A percentile compares a stretch with the other conserved stretches of the same genome.
Evolutionary conservation across 2,888 invertebrate species (phyloP).

Genomic region (Netelia fuscicornis): DNA sequence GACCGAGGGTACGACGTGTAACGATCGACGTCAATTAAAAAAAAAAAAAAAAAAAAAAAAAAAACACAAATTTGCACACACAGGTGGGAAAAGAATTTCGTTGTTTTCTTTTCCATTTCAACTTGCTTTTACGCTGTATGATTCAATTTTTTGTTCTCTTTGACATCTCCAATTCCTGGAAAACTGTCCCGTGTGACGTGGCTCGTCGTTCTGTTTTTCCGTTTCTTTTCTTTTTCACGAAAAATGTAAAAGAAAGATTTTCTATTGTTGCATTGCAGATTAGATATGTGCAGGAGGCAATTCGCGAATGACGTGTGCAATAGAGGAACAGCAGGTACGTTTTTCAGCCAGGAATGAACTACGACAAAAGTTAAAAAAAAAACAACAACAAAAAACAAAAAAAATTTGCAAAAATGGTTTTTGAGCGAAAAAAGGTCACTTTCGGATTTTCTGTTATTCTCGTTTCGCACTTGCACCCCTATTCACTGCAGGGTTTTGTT

Average conservation of each 20-base stretch:
- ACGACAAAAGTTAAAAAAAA: constrained; percentile 68
- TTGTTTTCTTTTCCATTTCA: too few relatives aligned
- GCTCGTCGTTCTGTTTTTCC: constrained; percentile 23
- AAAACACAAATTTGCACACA: neutral
- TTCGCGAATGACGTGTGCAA: constrained; percentile 98
- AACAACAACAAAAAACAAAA: constrained; percentile 59
- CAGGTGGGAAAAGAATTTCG: neutral
- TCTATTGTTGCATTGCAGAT: constrained; percentile 93
- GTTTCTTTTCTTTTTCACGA: constrained; percentile 39
- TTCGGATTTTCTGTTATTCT: constrained; percentile 54
- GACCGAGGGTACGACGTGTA: constrained; percentile 14
- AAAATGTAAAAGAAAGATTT: constrained; percentile 84
- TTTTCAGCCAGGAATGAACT: constrained; percentile 73
- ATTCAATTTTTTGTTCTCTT: neutral
- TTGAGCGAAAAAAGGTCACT: constrained; percentile 68
- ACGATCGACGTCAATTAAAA: constrained; percentile 21
- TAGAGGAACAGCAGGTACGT: constrained; percentile 98
- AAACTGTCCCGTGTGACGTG: constrained; percentile 76
- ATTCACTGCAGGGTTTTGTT: constrained; percentile 56
- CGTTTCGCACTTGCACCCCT: constrained; percentile 65
- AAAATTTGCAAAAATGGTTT: constrained; percentile 59
- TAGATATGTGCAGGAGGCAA: constrained; percentile 99
- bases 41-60: constrained; percentile 14
- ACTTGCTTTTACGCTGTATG: too few relatives aligned
- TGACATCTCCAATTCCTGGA: constrained; percentile 9